These are phyloP conservation scores for Bos javanicus DNA, from an alignment of 2,113 vertebrate species.

Conservation along the genomic window DNA sequence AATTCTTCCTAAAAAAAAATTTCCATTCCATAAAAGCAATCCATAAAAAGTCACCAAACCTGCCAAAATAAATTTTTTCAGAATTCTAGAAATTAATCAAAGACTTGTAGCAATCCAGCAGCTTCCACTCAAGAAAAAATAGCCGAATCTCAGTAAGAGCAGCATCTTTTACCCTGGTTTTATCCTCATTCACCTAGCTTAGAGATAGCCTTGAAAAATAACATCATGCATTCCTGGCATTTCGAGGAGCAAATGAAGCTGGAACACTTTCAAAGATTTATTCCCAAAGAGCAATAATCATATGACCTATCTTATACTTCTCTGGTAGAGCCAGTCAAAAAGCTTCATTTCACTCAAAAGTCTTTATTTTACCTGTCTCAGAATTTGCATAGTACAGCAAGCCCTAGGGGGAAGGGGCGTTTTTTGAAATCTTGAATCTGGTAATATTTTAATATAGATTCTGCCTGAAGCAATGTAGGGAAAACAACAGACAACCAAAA, in stretches of 20 bases:
- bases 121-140: not conserved
- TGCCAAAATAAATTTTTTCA: not conserved
- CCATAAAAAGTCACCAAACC: not conserved
- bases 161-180: not conserved
- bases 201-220: not conserved
- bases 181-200: not conserved
- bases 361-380: not conserved
- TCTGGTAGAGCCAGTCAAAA: not conserved
- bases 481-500: not conserved
- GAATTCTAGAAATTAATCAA: not conserved
- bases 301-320: not conserved
- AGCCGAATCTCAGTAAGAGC: not conserved
- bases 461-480: not conserved
- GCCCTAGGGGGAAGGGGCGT: not conserved
- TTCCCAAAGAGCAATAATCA: not conserved
- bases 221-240: not conserved
- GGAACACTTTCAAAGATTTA: not conserved
- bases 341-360: not conserved
- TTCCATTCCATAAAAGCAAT: not conserved
- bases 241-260: not conserved
- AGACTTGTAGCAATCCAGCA: not conserved
- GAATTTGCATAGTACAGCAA: not conserved
- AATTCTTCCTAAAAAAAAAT: not conserved
- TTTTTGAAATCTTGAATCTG: not conserved
- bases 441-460: not conserved